These are phyloP conservation scores for Diloba caeruleocephala DNA, from an alignment of 2,888 invertebrate species.

Conservation along the genomic window DNA sequence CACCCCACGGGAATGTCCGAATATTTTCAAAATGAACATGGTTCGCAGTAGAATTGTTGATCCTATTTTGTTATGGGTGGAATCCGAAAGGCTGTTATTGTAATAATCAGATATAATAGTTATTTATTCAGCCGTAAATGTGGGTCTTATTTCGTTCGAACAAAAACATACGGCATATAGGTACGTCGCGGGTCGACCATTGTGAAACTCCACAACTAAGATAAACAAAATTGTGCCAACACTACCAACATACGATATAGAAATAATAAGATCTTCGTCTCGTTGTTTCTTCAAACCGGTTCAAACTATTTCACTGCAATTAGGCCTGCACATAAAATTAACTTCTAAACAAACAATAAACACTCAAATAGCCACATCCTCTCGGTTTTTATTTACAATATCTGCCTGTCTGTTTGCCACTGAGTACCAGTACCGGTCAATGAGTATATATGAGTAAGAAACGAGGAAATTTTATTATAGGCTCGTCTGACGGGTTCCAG, in stretches of 20 bases:
- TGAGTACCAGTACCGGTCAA: conserved; percentile 28
- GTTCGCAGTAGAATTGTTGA: no score
- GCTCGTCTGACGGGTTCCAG: conserved; percentile 32
- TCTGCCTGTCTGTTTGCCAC: conserved; percentile 32
- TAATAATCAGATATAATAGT: conserved; percentile 3
- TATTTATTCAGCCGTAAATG: conserved; percentile 16
- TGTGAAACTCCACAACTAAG: conserved; percentile 24
- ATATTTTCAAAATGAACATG: no score
- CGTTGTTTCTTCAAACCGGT: conserved; percentile 33
- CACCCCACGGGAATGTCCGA: no score
- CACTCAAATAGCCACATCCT: conserved; percentile 34
- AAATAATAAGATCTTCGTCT: conserved; percentile 28
- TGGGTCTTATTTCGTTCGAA: conserved; percentile 7
- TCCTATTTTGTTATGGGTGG: no score
- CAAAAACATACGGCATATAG: conserved; percentile 8
- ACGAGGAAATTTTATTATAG: conserved; percentile 34
- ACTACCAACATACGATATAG: conserved; percentile 16
- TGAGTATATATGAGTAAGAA: conserved; percentile 18
- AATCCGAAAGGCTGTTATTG: no score
- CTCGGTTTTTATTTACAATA: conserved; percentile 41
- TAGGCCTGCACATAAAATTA: conserved; percentile 40
- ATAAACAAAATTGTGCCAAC: conserved; percentile 22
- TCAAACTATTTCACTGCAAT: conserved; percentile 31
- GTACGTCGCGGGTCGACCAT: conserved; percentile 6
- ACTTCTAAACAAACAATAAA: conserved; percentile 43